A percentile compares a stretch with the other conserved stretches of the same genome.
Evolutionary conservation across 2,113 vertebrate genomes (phyloP).

Genomic region (Dromas ardeola): DNA sequence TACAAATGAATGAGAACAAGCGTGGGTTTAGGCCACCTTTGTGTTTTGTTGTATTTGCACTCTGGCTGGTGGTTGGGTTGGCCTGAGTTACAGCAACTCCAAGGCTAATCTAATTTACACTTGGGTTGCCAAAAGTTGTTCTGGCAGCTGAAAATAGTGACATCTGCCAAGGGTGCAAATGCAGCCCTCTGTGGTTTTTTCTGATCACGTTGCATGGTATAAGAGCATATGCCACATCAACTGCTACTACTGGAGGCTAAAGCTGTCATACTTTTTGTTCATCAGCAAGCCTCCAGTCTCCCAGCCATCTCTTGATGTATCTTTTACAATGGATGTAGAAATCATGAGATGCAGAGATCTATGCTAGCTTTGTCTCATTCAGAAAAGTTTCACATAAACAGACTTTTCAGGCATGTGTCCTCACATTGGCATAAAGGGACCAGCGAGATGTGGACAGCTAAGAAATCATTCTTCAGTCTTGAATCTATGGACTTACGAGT

Average conservation of each 20-base stretch:
- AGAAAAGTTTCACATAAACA: neutral
- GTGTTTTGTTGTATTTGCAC: neutral
- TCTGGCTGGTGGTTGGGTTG: neutral
- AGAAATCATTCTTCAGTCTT: neutral
- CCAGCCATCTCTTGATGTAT: neutral
- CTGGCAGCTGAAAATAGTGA: neutral
- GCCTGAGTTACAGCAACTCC: neutral
- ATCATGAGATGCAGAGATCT: neutral
- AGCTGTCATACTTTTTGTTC: neutral
- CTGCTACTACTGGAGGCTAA: neutral
- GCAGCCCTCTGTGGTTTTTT: neutral
- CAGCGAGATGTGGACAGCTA: neutral
- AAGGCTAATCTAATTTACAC: slow-evolving; percentile 29
- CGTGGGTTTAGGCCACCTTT: neutral
- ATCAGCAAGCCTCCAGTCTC: neutral
- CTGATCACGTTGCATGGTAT: neutral
- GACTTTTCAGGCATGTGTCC: neutral
- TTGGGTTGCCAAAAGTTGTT: slow-evolving; percentile 8
- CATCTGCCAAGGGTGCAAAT: slow-evolving; percentile 37
- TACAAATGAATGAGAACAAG: neutral
- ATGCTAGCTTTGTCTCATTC: neutral
- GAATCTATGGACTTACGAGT: neutral
- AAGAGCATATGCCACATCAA: neutral
- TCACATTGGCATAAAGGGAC: neutral
- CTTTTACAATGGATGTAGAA: neutral